Conservation (phyloP, 2,797 vertebrate species). For the Sarcophilus harrisii region DNA sequence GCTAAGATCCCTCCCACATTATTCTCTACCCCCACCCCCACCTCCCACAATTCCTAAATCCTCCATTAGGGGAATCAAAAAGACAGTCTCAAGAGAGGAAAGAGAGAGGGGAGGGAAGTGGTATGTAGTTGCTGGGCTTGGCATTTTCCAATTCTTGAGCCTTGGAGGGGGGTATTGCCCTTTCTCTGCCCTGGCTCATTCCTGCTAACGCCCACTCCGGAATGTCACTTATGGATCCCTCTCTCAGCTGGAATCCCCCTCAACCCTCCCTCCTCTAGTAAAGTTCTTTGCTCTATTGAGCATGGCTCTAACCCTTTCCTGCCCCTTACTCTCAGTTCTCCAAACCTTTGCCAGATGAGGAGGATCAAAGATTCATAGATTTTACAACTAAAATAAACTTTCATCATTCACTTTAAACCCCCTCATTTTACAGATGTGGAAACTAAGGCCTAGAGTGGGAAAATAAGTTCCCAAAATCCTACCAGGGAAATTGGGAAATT, state of each 20-base stretch:
- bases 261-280: not conserved
- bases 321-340: not conserved
- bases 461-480: not conserved
- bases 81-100: conserved; percentile 33
- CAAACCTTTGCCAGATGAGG: conserved; percentile 1
- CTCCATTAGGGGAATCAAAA: not conserved
- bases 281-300: conserved; percentile 15
- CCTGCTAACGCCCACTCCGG: conserved; percentile 43
- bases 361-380: not conserved
- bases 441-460: not conserved
- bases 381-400: not conserved
- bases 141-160: not conserved
- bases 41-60: conserved; percentile 5
- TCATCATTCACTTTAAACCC: not conserved
- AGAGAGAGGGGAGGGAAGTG: not conserved
- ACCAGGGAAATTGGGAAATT: not conserved
- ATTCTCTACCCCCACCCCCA: conserved; percentile 8
- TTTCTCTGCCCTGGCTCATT: conserved; percentile 22
- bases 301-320: not conserved
- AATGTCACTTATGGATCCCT: conserved; percentile 45
- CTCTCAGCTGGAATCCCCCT: conserved; percentile 30
- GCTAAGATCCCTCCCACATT: too few species aligned
- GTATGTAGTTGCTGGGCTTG: not conserved
- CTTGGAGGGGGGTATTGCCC: conserved; percentile 10
- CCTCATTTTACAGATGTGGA: not conserved